These are phyloP conservation scores for Eupeodes luniger DNA, from an alignment of 2,888 invertebrate genomes.

Conservation along the genomic window DNA sequence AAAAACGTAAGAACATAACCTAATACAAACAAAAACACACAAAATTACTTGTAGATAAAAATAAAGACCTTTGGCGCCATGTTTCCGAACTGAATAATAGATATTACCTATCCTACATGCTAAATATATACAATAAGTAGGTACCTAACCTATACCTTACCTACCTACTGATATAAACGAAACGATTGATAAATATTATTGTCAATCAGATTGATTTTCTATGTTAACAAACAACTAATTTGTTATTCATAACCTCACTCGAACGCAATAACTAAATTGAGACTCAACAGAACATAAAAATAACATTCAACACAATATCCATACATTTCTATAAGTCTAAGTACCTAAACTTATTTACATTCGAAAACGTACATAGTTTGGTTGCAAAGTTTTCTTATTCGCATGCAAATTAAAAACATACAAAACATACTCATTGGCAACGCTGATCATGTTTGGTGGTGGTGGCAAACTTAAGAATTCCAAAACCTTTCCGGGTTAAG, in stretches of 20 bases:
- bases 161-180: conserved; percentile 4
- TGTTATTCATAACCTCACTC: conserved; percentile 51
- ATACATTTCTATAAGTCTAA: background rate
- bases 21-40: background rate
- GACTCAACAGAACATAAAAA: conserved; percentile 37
- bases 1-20: background rate
- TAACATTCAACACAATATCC: background rate
- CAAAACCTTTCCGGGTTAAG: conserved; percentile 65
- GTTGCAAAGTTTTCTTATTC: background rate
- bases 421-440: conserved; percentile 33
- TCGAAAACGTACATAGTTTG: background rate
- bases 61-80: conserved; percentile 58
- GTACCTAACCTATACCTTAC: background rate
- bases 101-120: background rate
- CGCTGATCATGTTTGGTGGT: conserved; percentile 53
- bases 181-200: conserved; percentile 65
- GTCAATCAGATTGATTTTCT: conserved; percentile 30
- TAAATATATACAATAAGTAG: background rate
- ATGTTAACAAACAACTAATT: conserved; percentile 44
- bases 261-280: conserved; percentile 72
- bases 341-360: too few relatives aligned
- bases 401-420: conserved; percentile 33
- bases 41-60: background rate
- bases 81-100: conserved; percentile 13
- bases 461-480: conserved; percentile 43